phyloP scores from a whole-genome alignment of 2,113 vertebrate genomes.

The Erythrocercus mccallii region DNA sequence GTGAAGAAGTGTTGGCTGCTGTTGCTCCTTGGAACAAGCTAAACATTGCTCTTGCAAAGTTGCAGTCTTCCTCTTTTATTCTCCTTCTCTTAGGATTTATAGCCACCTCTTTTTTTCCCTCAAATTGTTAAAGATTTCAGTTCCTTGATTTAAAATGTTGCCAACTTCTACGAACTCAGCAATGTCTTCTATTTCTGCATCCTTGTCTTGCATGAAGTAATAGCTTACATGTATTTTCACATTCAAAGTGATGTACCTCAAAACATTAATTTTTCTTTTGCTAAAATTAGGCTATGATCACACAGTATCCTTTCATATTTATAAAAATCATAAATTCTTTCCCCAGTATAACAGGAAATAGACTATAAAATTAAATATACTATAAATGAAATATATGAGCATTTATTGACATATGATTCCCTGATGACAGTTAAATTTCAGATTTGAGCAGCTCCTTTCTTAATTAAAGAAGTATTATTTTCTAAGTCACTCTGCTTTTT shows the following conservation, averaged over 20 bases:
- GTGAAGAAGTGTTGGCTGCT: neutral
- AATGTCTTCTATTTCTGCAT: neutral
- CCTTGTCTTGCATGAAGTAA: neutral
- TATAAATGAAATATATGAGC: neutral
- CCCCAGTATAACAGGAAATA: neutral
- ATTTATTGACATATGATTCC: neutral
- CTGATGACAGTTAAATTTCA: neutral
- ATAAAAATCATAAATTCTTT: neutral
- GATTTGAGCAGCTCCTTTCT: neutral
- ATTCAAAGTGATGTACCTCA: neutral
- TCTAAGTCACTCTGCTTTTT: neutral
- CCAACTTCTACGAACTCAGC: neutral
- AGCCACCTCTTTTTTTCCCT: neutral
- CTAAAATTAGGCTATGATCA: neutral
- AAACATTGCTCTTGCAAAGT: neutral
- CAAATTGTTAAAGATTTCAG: neutral
- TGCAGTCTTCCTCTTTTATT: neutral
- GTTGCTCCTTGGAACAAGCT: neutral
- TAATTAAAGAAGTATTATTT: neutral
- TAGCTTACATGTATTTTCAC: neutral
- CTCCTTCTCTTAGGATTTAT: neutral
- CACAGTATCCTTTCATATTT: neutral
- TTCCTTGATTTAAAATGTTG: slow-evolving; percentile 23
- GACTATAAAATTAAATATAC: neutral
- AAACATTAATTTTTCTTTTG: neutral